phyloP scores from a whole-genome alignment of 2,888 invertebrate species.

The Erebia epiphron region DNA sequence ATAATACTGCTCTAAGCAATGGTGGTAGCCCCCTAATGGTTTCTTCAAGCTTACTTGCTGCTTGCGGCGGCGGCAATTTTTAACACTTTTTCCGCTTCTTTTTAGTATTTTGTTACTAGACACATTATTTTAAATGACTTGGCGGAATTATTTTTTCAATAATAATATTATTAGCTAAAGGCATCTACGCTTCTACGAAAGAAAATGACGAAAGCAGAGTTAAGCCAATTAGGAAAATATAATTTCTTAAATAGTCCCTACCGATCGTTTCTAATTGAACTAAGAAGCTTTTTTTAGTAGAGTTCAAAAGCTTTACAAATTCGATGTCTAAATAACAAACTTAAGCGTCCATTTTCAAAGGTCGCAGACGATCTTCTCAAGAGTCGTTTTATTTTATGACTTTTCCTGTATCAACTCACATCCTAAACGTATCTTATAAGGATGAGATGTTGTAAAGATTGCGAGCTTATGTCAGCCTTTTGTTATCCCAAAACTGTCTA shows the following conservation, averaged over 20 bases:
- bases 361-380: slow-evolving; percentile 6
- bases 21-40: too few relatives aligned
- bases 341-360: not conserved
- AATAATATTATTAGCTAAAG: too few relatives aligned
- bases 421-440: slow-evolving; percentile 11
- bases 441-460: slow-evolving; percentile 16
- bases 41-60: too few relatives aligned
- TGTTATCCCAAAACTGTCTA: not conserved
- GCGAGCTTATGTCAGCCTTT: slow-evolving; percentile 10
- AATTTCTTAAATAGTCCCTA: not conserved
- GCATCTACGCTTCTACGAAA: too few relatives aligned
- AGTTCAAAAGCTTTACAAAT: slow-evolving; percentile 6
- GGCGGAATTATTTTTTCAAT: too few relatives aligned
- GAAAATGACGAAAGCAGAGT: not conserved
- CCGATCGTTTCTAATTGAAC: not conserved
- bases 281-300: not conserved
- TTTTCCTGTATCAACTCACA: slow-evolving; percentile 8
- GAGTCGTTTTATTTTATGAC: slow-evolving; percentile 9
- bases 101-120: too few relatives aligned
- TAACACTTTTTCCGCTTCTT: too few relatives aligned
- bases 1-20: too few relatives aligned
- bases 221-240: not conserved
- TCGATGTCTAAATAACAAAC: not conserved
- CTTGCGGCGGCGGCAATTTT: too few relatives aligned
- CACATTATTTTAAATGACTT: too few relatives aligned